Percentiles rank a stretch among this genome's conserved stretches.
Conservation (phyloP, 2,888 invertebrate species). For the Galeopsomyia nigrocyanea region DNA sequence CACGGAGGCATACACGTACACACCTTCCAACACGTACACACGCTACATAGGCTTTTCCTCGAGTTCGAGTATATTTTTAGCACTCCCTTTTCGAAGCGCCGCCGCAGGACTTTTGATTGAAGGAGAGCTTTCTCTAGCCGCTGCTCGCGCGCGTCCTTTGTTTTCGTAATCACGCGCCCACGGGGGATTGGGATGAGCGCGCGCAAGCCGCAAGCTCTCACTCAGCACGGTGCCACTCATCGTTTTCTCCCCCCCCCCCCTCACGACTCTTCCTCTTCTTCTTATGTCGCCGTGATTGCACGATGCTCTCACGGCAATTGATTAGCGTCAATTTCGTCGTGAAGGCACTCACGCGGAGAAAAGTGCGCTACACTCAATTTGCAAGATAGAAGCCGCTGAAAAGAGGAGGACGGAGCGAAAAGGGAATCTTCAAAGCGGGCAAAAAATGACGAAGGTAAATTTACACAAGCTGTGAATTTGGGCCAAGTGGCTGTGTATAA, state of each 20-base stretch:
- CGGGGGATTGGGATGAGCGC: conserved; percentile 13
- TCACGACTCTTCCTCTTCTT: too few species aligned
- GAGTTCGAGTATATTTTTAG: conserved; percentile 10
- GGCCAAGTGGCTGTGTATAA: too few species aligned
- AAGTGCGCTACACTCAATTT: too few species aligned
- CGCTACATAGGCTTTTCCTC: not conserved
- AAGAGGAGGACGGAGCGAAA: too few species aligned
- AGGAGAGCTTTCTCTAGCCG: conserved; percentile 1
- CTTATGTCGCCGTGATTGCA: not conserved
- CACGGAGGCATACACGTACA: conserved; percentile 13
- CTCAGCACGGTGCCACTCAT: conserved; percentile 6
- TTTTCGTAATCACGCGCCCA: not conserved
- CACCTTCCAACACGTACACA: conserved; percentile 7
- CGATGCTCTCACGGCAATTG: conserved; percentile 1
- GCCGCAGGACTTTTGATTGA: conserved; percentile 21
- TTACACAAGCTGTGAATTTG: too few species aligned
- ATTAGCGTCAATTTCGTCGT: conserved; percentile 14
- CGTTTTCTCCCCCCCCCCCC: too few species aligned
- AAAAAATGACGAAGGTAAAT: too few species aligned
- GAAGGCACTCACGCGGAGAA: too few species aligned
- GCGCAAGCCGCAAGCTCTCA: not conserved
- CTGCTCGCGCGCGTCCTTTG: conserved; percentile 15
- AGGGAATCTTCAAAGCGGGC: too few species aligned
- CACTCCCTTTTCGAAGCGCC: conserved; percentile 5
- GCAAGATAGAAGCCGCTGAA: too few species aligned